phyloP scores from a whole-genome alignment of 1,140 invertebrate species.

The Trichonephila clavipes region DNA sequence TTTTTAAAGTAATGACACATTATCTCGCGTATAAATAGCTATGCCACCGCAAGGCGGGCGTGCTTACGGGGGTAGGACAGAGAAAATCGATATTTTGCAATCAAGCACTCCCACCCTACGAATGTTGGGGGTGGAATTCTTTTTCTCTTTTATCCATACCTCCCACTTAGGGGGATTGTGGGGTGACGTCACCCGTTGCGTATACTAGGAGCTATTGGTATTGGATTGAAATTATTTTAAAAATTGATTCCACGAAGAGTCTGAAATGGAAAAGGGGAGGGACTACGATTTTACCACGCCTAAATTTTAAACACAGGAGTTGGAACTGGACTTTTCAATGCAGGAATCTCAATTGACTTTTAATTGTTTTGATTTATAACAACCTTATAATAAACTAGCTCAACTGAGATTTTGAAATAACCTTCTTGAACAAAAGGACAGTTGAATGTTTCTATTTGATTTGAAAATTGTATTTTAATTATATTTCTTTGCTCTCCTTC shows the following conservation, averaged over 20 bases:
- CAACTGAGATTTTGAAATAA: too few species aligned
- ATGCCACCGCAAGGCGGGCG: conserved; percentile 46
- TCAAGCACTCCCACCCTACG: conserved; percentile 51
- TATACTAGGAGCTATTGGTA: background rate
- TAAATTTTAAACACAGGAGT: background rate
- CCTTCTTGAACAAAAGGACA: too few species aligned
- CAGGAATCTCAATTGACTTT: too few species aligned
- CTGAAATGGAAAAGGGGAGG: conserved; percentile 43
- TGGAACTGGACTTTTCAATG: too few species aligned
- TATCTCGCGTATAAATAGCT: conserved; percentile 57
- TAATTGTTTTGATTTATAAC: too few species aligned
- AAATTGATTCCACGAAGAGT: conserved; percentile 28
- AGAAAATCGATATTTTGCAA: conserved; percentile 74
- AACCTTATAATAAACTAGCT: too few species aligned
- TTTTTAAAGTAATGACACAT: conserved; percentile 57
- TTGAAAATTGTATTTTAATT: too few species aligned
- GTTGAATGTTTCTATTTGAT: too few species aligned
- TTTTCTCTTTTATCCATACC: background rate
- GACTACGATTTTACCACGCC: conserved; percentile 16
- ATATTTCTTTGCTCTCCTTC: too few species aligned
- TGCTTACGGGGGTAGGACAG: background rate
- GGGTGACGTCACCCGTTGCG: conserved; percentile 25
- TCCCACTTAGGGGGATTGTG: background rate
- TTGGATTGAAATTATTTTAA: conserved; percentile 58
- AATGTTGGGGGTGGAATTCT: background rate